These are phyloP conservation scores for Dexiosoma caninum DNA, from an alignment of 2,888 invertebrate genomes.

Conservation along the genomic window DNA sequence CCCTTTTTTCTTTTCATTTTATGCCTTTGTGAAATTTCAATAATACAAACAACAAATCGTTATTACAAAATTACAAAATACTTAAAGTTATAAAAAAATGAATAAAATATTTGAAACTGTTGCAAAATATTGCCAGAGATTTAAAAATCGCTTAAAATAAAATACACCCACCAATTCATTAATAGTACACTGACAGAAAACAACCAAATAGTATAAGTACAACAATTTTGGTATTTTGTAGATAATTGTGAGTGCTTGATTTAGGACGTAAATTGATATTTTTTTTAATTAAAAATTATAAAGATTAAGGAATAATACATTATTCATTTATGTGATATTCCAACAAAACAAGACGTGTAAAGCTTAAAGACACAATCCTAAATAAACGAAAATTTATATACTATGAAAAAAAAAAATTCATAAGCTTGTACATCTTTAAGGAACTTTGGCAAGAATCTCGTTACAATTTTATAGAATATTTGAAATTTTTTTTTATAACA, in stretches of 20 bases:
- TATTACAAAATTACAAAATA: too few relatives aligned
- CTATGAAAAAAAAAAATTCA: not conserved
- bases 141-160: not conserved
- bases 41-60: too few relatives aligned
- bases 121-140: too few relatives aligned
- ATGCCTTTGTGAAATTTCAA: too few relatives aligned
- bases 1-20: too few relatives aligned
- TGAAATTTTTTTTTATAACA: conserved; percentile 34
- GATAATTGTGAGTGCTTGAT: conserved; percentile 28
- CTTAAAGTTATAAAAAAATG: too few relatives aligned
- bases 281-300: conserved; percentile 29
- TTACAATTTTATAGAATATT: conserved; percentile 51
- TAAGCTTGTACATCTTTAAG: conserved; percentile 20
- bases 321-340: conserved; percentile 51
- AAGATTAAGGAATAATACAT: conserved; percentile 22
- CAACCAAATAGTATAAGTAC: not conserved
- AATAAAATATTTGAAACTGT: too few relatives aligned
- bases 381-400: not conserved
- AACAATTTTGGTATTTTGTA: conserved; percentile 36
- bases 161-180: conserved; percentile 35
- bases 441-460: conserved; percentile 31
- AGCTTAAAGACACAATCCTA: conserved; percentile 25
- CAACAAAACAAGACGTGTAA: conserved; percentile 8
- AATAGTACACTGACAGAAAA: conserved; percentile 5
- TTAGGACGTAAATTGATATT: conserved; percentile 9